Conservation (phyloP, 2,797 vertebrate species). For the Vultur gryphus region DNA sequence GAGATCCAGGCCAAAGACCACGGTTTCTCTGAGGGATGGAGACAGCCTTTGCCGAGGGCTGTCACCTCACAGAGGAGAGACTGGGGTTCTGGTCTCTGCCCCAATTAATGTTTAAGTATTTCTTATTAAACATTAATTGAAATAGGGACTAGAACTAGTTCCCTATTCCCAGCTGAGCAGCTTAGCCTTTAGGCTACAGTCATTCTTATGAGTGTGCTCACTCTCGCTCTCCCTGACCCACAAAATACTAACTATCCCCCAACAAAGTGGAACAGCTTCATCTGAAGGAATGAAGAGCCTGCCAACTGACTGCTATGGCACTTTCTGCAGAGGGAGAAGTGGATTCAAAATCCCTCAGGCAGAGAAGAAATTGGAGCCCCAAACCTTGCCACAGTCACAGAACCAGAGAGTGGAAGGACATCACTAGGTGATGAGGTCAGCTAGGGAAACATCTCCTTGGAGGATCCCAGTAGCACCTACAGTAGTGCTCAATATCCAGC, state of each 20-base stretch:
- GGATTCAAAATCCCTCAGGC: not conserved
- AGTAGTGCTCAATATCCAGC: not conserved
- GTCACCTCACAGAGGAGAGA: not conserved
- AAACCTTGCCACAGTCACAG: not conserved
- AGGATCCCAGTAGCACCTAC: not conserved
- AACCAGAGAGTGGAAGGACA: not conserved
- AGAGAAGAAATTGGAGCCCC: not conserved
- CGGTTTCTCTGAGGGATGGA: accelerated
- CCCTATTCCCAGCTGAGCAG: not conserved
- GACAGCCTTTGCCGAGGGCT: not conserved
- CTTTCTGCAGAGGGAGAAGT: not conserved
- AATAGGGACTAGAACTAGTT: not conserved
- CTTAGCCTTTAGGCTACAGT: not conserved
- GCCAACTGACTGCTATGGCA: not conserved
- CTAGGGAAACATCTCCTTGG: not conserved
- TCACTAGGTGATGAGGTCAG: not conserved
- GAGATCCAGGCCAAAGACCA: not conserved
- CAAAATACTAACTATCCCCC: not conserved
- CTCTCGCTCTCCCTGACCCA: not conserved
- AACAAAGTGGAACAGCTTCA: not conserved
- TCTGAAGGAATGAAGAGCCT: not conserved
- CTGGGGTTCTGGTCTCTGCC: not conserved
- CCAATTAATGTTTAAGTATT: slow-evolving; percentile 12
- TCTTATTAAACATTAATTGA: slow-evolving; percentile 1
- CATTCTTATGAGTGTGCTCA: not conserved